phyloP scores from a whole-genome alignment of 2,888 invertebrate species.

The Steinernema hermaphroditum region DNA sequence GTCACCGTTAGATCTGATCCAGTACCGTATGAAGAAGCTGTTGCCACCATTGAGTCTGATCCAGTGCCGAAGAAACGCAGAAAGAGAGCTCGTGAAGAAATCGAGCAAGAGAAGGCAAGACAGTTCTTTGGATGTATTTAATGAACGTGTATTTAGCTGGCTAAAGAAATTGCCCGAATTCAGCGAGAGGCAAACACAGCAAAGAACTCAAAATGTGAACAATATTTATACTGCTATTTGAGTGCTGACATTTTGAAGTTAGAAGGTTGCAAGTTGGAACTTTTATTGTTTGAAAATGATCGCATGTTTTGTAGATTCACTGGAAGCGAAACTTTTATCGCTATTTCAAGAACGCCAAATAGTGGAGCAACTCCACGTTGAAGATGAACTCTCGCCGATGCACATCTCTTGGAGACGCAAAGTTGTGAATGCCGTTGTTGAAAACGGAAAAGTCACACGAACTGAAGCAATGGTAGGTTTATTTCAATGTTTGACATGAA shows the following conservation, averaged over 20 bases:
- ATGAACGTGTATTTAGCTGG: constrained; percentile 33
- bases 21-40: too few species aligned
- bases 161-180: constrained; percentile 44
- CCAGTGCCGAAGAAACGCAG: not conserved
- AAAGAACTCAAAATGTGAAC: constrained; percentile 53
- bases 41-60: too few species aligned
- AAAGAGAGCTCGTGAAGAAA: constrained; percentile 33
- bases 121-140: not conserved
- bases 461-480: constrained; percentile 38
- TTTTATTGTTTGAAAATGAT: too few species aligned
- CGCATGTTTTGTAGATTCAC: not conserved
- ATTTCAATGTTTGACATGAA: not conserved
- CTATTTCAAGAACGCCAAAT: constrained; percentile 22
- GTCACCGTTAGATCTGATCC: too few species aligned
- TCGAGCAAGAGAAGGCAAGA: constrained; percentile 45
- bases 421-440: constrained; percentile 42
- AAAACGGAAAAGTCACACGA: constrained; percentile 43
- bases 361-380: constrained; percentile 27
- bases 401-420: constrained; percentile 43
- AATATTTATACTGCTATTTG: constrained; percentile 35
- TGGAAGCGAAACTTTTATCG: constrained; percentile 14
- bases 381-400: constrained; percentile 27
- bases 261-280: too few species aligned
- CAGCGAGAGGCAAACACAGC: constrained; percentile 46
- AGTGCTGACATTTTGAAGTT: not conserved